Evolutionary conservation across 2,888 invertebrate genomes (phyloP).

Genomic region (Zelleria hepariella): DNA sequence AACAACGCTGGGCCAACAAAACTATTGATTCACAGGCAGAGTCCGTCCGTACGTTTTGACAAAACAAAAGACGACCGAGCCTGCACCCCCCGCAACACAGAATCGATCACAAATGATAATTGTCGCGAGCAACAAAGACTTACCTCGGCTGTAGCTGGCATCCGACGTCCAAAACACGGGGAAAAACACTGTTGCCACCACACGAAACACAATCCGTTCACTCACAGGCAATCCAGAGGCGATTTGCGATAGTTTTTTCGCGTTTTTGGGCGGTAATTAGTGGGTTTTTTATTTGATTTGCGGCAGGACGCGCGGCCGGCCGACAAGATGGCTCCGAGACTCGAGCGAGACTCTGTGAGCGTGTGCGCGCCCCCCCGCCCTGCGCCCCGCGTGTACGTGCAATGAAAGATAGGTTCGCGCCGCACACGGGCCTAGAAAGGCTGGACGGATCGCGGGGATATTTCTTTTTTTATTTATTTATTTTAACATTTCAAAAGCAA

Average conservation of each 20-base stretch:
- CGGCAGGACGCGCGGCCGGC: constrained; percentile 65
- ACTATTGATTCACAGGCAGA: constrained; percentile 55
- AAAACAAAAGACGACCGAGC: constrained; percentile 67
- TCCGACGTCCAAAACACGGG: constrained; percentile 51
- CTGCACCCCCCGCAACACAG: constrained; percentile 58
- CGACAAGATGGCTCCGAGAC: constrained; percentile 64
- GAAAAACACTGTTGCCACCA: constrained; percentile 27
- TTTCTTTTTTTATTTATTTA: no score
- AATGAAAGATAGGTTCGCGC: constrained; percentile 70
- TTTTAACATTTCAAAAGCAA: no score
- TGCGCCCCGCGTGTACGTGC: constrained; percentile 61
- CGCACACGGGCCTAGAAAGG: constrained; percentile 36
- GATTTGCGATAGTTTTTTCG: constrained; percentile 29
- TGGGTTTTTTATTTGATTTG: constrained; percentile 60
- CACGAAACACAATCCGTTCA: constrained; percentile 32
- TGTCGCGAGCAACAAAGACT: constrained; percentile 50
- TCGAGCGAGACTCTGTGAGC: constrained; percentile 21
- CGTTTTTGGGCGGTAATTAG: constrained; percentile 54
- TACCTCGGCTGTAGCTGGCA: constrained; percentile 64
- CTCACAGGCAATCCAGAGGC: neutral
- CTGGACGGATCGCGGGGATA: constrained; percentile 33
- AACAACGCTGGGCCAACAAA: constrained; percentile 47
- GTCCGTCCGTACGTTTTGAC: constrained; percentile 63
- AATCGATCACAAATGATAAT: constrained; percentile 69
- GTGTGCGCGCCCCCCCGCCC: constrained; percentile 42